Conservation (phyloP, 2,888 invertebrate species). For the Xestia c-nigrum region DNA sequence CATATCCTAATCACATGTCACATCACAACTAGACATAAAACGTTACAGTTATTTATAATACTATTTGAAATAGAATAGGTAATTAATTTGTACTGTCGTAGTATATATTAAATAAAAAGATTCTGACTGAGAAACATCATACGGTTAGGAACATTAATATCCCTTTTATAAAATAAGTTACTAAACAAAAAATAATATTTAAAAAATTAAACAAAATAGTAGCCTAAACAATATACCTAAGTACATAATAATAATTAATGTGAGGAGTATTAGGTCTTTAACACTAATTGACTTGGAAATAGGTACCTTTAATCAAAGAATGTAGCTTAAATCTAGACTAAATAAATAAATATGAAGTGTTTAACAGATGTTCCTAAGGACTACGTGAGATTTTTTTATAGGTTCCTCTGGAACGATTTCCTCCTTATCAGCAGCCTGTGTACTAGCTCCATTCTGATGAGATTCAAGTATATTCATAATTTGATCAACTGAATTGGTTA, state of each 20-base stretch:
- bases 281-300: not conserved
- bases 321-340: not conserved
- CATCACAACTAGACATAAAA: not conserved
- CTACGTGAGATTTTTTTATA: not conserved
- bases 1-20: not conserved
- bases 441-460: not conserved
- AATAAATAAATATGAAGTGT: not conserved
- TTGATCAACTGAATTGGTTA: not conserved
- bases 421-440: not conserved
- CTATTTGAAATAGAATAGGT: too few relatives aligned
- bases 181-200: too few relatives aligned
- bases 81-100: conserved; percentile 3
- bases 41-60: not conserved
- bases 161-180: not conserved
- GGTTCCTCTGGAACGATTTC: not conserved
- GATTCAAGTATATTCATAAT: not conserved
- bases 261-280: not conserved
- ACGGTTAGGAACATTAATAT: not conserved
- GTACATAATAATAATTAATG: not conserved
- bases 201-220: not conserved
- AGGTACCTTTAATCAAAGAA: not conserved
- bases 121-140: not conserved
- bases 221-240: not conserved
- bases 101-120: not conserved
- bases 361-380: not conserved